Base-by-base conservation (phyloP, 2,888 invertebrate species). In the Drosophila anomelani region DNA sequence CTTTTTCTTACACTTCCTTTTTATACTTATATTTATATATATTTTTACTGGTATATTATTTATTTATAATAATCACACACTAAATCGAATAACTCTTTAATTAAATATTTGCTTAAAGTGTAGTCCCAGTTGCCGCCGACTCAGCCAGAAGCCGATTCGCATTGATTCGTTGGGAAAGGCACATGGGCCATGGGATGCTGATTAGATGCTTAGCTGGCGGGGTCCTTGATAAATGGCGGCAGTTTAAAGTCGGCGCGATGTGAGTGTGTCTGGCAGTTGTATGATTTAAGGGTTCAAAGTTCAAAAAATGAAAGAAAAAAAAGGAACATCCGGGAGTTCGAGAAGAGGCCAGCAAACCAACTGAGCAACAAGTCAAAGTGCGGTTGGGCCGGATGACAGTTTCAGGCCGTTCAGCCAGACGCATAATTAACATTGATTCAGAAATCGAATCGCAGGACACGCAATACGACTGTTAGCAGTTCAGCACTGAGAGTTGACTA, bases 361-460 rank as follows among this genome's bases (percentile, higher is more conserved):
- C 44, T n/a, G 41, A 56, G 79, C 82, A 81, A 73, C 67, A 75
- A 78, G 68, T 80, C 59, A 41, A 29, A 41, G 20, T 39, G 34
- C 4, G 51, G 32, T 46, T 44, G 15, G 4, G 12, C 56, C 36
- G 58, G 49, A 23, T 60, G 38, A 29, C 64, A 57, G 38, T 32
- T 56, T 36, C 58, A 61, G 41, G 75, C 82, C 26, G 26, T 26
- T 26, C 26, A 77, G 51, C 74, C 85, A 81, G 70, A 71, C 71
- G 64, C 80, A 88, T 88, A 88, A 89, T 89, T 88, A 88, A 83
- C 76, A 59, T 59, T 64, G 29, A 60, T 80, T 47, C 66, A 49
- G 58, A 53, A 61, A 12, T 59, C 23, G 51, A 58, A 32, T 13
- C 17, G n/a, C n/a, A 49, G 13, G 46, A 10, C 12, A 29, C 10